Base-by-base conservation (phyloP, 2,797 vertebrate species). In the Acanthurus tractus region DNA sequence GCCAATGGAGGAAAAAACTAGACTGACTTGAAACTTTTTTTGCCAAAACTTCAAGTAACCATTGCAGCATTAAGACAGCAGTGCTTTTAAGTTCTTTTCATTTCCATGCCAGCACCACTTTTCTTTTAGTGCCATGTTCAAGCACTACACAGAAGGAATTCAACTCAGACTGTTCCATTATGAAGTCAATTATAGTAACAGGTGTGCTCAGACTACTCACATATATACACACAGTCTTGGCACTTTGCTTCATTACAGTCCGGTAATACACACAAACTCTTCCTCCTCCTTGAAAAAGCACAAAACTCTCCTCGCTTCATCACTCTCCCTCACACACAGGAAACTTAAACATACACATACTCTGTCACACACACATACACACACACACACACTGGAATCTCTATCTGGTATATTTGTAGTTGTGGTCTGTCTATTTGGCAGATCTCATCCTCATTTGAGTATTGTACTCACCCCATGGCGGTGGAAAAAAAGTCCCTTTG, bases 381-480 rank as follows among this genome's bases (percentile, higher is more conserved):
- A 29, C 61, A n/a, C n/a, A 56, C 63, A 55, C 61, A 61, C 62
- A 61, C 14, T 34, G 49, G 42, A 53, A 71, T 38, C 44, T 57
- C 44, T 62, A 67, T 52, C 42, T 34, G 23, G 63, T 65, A 67
- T 52, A 70, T 69, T 57, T 83, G 85, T 44, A 64, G 72, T 61
- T 84, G 85, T 14, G 70, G 82, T 88, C 63, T 73, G 25, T 78
- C 17, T 61, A 22, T 63, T 58, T 13, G 5, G 49, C 36, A 54
- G 29, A 38, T 54, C 36, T 54, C 23, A 11, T 80, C 69, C 68
- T 67, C 22, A 0, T n/a, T 36, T 4, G 0, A 59, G 55, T 20
- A 13, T 62, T 6, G 73, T 86, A 91, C 90, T 92, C 85, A 93
- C 92, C 91, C 88, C 92, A 93, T 92, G 49, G 68, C 44, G 20